Conservation (phyloP, 2,113 vertebrate species). For the human region GRCh38 chr3:108547001-108547500, state of each 20-base stretch:
- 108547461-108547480: neutral
- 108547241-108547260: too few species aligned
- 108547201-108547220: too few species aligned
- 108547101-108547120: too few species aligned
- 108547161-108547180: too few species aligned
- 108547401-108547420: slow-evolving; percentile 10
- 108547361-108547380: slow-evolving; percentile 31
- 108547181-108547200: too few species aligned
- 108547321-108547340: neutral
- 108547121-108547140: too few species aligned
- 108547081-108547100: neutral
- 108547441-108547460: neutral
- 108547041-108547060: neutral
- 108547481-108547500: neutral
- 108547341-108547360: neutral
- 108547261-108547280: too few species aligned
- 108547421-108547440: neutral
- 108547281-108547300: neutral
- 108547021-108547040: neutral
- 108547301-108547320: neutral
- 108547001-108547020: neutral
- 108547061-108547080: neutral
- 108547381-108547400: neutral
- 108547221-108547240: too few species aligned
- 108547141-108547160: too few species aligned